Base-by-base conservation (phyloP, 2,113 vertebrate genomes). In the Cyanistes caeruleus region DNA sequence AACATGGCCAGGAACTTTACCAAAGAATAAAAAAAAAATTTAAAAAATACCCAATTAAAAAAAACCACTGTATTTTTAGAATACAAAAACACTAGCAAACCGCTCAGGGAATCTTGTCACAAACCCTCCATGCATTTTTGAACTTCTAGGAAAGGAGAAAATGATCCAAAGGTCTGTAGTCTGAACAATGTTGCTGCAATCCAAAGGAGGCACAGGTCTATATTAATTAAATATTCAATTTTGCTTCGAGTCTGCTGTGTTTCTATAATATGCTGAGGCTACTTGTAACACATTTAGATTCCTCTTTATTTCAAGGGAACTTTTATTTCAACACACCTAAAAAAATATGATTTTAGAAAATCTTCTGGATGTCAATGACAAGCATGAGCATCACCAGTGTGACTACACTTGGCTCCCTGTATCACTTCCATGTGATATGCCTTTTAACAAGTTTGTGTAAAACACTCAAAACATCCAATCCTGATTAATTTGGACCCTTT, bases 1-100 rank as follows among this genome's bases (percentile, higher is more conserved):
- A 86, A 59, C 11, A 51, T 67, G 89, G 77, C 67, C 89, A 70
- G 76, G 63, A 96, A 96, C 58, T 86, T 96, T 37, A 89, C 41
- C 88, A 76, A 94, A 97, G 14, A 69, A 46, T 53, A 46, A 7
- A 11, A 55, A n/a, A 70, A 67, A 69, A 51, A 76, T 43, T 43
- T 51, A 6, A 15, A 49, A 39, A 39, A 39, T 9, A 8, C 37
- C 37, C 11, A 39, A 39, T 12, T 39, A 28, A 48, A 51, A 70
- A 65, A 22, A 22, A 19, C 88, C 72, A 73, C 19, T 37, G 22
- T 96, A 97, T 96, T 96, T 98, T 97, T 96, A 97, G 93, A 96
- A 93, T 48, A 43, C 60, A 92, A 80, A 95, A 80, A 20, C 31
- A 74, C 75, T 51, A 78, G 48, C 59, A 89, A 67, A 39, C 41